phyloP scores from a whole-genome alignment of 2,113 vertebrate species.

The Perca flavescens region DNA sequence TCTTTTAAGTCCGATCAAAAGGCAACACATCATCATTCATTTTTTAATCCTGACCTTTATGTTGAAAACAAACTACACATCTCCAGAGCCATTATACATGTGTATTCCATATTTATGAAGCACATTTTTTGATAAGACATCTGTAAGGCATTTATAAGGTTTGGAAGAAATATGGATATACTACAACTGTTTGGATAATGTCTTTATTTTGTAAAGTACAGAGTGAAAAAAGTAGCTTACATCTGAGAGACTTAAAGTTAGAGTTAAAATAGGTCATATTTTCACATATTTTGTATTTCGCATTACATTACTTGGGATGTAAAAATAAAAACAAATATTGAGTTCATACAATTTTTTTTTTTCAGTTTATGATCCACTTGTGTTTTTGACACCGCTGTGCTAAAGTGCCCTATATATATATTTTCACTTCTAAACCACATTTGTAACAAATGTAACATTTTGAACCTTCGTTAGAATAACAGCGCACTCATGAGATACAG shows the following conservation, averaged over 20 bases:
- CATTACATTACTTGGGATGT: too few relatives aligned
- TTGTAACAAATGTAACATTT: too few relatives aligned
- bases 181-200: not conserved
- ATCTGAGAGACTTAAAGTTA: too few relatives aligned
- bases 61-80: not conserved
- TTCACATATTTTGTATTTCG: too few relatives aligned
- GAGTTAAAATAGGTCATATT: too few relatives aligned
- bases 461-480: not conserved
- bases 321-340: too few relatives aligned
- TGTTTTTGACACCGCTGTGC: not conserved
- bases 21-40: too few relatives aligned
- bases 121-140: not conserved
- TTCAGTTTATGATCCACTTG: not conserved
- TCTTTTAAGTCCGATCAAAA: too few relatives aligned
- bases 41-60: not conserved
- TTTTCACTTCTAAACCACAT: too few relatives aligned
- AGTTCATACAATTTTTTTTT: not conserved
- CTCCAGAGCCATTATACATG: not conserved
- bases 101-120: not conserved
- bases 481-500: not conserved
- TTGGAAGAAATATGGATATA: not conserved
- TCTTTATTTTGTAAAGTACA: slow-evolving; percentile 11
- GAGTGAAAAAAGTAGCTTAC: not conserved
- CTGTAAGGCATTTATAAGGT: not conserved
- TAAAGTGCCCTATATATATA: too few relatives aligned